These are phyloP conservation scores for Aptenodytes forsteri DNA, from an alignment of 2,113 vertebrate genomes.

Conservation along the genomic window DNA sequence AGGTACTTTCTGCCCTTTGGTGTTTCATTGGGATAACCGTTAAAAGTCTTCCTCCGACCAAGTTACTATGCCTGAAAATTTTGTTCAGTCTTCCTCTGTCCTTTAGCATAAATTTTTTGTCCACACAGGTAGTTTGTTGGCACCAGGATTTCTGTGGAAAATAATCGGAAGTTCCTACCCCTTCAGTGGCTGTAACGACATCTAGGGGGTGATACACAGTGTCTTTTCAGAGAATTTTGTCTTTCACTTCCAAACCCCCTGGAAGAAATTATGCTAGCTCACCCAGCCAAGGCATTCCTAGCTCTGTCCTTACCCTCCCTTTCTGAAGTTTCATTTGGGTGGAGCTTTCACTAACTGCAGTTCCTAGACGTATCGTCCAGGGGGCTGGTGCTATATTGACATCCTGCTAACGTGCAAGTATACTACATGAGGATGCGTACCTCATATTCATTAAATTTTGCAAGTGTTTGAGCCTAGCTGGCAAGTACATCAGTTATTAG, in stretches of 20 bases:
- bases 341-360: not conserved
- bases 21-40: not conserved
- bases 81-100: not conserved
- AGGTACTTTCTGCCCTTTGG: not conserved
- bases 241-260: not conserved
- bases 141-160: not conserved
- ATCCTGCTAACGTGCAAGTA: not conserved
- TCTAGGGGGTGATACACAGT: not conserved
- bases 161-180: not conserved
- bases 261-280: not conserved
- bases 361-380: not conserved
- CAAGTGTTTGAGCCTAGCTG: not conserved
- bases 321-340: not conserved
- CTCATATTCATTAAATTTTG: not conserved
- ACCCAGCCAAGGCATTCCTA: not conserved
- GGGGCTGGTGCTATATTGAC: fast-evolving
- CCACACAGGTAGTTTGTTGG: not conserved
- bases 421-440: fast-evolving
- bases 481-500: not conserved
- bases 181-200: not conserved
- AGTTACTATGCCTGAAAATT: not conserved
- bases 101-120: not conserved
- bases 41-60: not conserved
- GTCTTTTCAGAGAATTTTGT: not conserved
- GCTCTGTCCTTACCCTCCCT: not conserved